These are phyloP conservation scores for Torymus texanus DNA, from an alignment of 2,888 invertebrate genomes.

Conservation along the genomic window DNA sequence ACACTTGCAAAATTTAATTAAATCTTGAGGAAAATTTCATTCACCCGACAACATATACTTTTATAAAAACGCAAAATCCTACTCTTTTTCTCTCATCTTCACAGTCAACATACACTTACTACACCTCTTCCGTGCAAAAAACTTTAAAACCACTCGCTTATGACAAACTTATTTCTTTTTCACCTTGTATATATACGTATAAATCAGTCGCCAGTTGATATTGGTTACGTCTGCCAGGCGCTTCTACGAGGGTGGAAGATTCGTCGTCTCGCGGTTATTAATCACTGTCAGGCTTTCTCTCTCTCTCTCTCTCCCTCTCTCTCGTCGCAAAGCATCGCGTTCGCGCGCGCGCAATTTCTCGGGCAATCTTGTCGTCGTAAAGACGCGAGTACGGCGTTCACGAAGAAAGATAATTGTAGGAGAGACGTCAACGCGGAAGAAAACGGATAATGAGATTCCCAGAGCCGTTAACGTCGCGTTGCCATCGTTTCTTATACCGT, in stretches of 20 bases:
- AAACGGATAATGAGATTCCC: slow-evolving; percentile 55
- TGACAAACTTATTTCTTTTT: slow-evolving; percentile 15
- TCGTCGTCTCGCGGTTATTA: slow-evolving; percentile 45
- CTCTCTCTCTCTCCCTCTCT: not conserved
- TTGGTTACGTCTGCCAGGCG: slow-evolving; percentile 28
- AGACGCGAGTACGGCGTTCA: not conserved
- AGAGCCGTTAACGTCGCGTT: slow-evolving; percentile 33
- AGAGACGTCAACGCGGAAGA: slow-evolving; percentile 38
- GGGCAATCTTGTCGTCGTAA: slow-evolving; percentile 45
- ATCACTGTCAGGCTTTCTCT: slow-evolving; percentile 44
- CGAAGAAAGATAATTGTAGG: slow-evolving; percentile 53
- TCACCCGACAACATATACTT: no score
- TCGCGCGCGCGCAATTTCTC: slow-evolving; percentile 39
- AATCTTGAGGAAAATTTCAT: no score
- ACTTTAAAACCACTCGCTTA: not conserved
- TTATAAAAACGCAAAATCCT: no score
- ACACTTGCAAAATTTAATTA: no score
- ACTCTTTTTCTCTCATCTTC: no score
- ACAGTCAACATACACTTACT: no score
- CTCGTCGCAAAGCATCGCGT: not conserved
- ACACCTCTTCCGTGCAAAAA: no score
- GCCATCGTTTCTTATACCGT: slow-evolving; percentile 43
- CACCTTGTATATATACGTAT: not conserved
- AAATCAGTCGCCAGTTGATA: slow-evolving; percentile 31
- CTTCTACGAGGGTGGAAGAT: not conserved